Base-by-base conservation (phyloP, 2,888 invertebrate genomes). In the Drosophila demipolita region DNA sequence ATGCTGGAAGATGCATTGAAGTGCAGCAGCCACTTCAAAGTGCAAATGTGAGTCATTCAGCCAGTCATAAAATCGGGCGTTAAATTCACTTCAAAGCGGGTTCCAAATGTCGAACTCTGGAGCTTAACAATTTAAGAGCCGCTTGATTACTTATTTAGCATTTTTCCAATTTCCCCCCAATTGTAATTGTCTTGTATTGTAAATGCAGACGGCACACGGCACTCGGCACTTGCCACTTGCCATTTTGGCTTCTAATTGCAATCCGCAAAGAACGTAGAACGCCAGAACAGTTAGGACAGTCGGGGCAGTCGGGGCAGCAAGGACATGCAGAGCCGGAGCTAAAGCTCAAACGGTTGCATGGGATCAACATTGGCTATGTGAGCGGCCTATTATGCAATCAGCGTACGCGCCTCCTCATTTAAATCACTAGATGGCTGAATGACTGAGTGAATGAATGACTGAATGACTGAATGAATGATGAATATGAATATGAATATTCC, bases 71-170 rank as follows among this genome's bases (percentile, higher is more conserved):
- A 69, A 71, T 61, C 40, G 60, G 61, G 23, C 40, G 80, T 57
- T 76, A 60, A 78, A 68, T 68, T 65, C 66, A 78, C 78, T 64
- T 78, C 66, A 73, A 78, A 73, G 82, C 71, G 69, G 38, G 32
- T 64, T 17, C 52, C 57, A 60, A 57, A 60, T 33, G 62, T 58
- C 77, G 32, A 54, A 9, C 23, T 45, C 53, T 26, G 58, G 63
- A 33, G 67, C 26, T 70, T 50, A 58, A 26, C 70, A 67, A 59
- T 58, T 57, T 49, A 23, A 82, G 64, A 70, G 66, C 54, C 75
- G 76, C 87, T 75, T 87, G 90, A 90, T 90, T 87, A 87, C 89
- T 90, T 89, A 89, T 89, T 89, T 91, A 91, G 90, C 90, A 88
- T 88, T 88, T 90, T 86, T 79, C 79, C 87, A 86, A 88, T 90